Conservation (phyloP, 2,113 vertebrate species). For the Calidris pugnax region DNA sequence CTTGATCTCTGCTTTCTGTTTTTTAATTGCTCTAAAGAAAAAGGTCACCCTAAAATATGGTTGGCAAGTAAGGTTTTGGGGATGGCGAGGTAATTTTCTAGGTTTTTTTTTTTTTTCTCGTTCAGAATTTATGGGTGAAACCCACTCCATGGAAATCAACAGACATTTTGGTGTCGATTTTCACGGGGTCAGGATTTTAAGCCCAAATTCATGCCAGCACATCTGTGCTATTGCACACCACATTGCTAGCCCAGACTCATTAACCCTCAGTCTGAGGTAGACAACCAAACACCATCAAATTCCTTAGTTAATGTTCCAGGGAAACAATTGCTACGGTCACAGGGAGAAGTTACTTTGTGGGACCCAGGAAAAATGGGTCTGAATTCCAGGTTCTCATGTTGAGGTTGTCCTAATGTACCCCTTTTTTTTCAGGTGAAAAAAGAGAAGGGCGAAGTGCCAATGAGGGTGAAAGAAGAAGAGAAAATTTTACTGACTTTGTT, state of each 20-base stretch:
- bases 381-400: background rate
- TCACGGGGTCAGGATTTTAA: background rate
- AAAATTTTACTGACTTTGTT: background rate
- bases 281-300: background rate
- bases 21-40: background rate
- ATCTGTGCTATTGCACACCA: background rate
- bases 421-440: background rate
- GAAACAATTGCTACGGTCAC: background rate
- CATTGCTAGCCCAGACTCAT: background rate
- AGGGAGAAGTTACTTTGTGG: background rate
- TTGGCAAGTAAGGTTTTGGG: background rate
- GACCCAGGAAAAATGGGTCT: background rate
- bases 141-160: background rate
- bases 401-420: background rate
- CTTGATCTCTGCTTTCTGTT: background rate
- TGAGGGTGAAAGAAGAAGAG: background rate
- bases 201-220: background rate
- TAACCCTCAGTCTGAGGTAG: background rate
- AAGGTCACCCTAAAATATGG: background rate
- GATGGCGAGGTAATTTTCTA: background rate
- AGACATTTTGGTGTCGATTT: background rate
- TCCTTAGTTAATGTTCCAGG: background rate
- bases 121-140: background rate
- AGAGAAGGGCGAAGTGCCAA: background rate
- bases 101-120: background rate